Evolutionary conservation across 2,113 vertebrate genomes (phyloP), one percentile per base, ranked within the genome.

Genomic region (Halcyon senegalensis): DNA sequence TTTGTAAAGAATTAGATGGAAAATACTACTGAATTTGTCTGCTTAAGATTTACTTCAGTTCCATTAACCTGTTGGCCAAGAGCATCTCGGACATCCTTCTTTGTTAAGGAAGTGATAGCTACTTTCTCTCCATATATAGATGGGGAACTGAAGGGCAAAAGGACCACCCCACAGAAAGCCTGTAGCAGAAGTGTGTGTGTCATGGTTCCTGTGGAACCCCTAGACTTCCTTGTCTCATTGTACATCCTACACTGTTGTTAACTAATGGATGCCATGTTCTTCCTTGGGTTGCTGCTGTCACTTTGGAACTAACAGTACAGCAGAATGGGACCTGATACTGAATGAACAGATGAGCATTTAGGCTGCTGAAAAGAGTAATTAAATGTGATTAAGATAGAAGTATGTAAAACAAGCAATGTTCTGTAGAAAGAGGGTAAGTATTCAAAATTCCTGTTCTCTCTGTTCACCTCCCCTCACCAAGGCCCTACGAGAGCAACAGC

Each of bases 391-490:
- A 68, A 37, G 24, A 28, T 43, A 75, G 18, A 73, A 81, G 19
- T 68, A 58, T 48, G 24, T 64, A 78, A 77, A 84, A 23, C 16
- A 76, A 88, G 18, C 5, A 76, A 3, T 48, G 33, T 21, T 89
- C 58, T 73, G 6, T 12, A 63, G n/a, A 73, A 81, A 48, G 18
- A 67, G 77, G 17, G 25, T 66, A 46, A 62, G 30, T 67, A 67
- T 30, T 81, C 4, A 63, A 67, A 33, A 67, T 89, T 89, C 27
- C 13, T 11, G 1, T 78, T 84, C 28, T 44, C 28, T 43, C 18
- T 1, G 2, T 70, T 58, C 2, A n/a, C 21, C 25, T 1, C 3
- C 33, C 31, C 6, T 10, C 56, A 43, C 27, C 1, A 1, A 72
- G 17, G 67, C 56, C 9, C 23, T 82, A 4, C 8, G 39, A 75